Evolutionary conservation across 2,888 invertebrate genomes (phyloP).

Genomic region (Dicroscelio sp.): DNA sequence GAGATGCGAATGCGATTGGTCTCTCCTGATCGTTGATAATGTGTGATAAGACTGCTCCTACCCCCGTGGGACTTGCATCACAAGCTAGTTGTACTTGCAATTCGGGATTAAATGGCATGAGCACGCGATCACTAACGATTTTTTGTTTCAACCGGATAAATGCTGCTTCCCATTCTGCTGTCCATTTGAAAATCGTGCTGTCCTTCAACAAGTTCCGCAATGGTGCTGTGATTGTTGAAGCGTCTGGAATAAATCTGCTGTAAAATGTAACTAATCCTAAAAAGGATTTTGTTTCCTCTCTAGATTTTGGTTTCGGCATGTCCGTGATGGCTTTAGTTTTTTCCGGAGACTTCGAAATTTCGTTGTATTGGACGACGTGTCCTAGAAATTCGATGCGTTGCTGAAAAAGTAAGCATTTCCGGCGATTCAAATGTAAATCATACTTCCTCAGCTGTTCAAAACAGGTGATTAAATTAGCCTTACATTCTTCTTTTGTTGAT

Average conservation of each 20-base stretch:
- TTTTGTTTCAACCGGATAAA: slow-evolving; percentile 38
- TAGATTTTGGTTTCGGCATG: slow-evolving; percentile 78
- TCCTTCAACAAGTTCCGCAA: slow-evolving; percentile 42
- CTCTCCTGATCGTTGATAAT: slow-evolving; percentile 65
- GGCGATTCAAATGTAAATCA: slow-evolving; percentile 53
- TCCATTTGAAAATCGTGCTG: slow-evolving; percentile 79
- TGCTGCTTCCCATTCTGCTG: slow-evolving; percentile 48
- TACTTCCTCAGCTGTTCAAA: slow-evolving; percentile 7
- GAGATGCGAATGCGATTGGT: slow-evolving; percentile 80
- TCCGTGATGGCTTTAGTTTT: slow-evolving; percentile 79
- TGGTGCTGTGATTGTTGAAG: slow-evolving; percentile 39
- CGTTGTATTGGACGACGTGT: slow-evolving; percentile 44
- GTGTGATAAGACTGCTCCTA: slow-evolving; percentile 87
- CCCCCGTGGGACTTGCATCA: slow-evolving; percentile 90
- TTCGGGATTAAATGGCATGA: slow-evolving; percentile 78
- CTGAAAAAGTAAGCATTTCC: slow-evolving; percentile 53
- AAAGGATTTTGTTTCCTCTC: slow-evolving; percentile 76
- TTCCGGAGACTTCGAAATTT: slow-evolving; percentile 45
- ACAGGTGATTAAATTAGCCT: slow-evolving; percentile 36
- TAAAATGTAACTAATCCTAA: slow-evolving; percentile 81
- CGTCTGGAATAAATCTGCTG: slow-evolving; percentile 41
- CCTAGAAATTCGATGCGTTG: slow-evolving; percentile 56
- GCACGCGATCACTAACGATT: slow-evolving; percentile 51
- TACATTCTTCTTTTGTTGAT: slow-evolving; percentile 54
- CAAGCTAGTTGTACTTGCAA: slow-evolving; percentile 87